phyloP scores from a whole-genome alignment of 1,140 invertebrate species.

The Plutomurus gul region DNA sequence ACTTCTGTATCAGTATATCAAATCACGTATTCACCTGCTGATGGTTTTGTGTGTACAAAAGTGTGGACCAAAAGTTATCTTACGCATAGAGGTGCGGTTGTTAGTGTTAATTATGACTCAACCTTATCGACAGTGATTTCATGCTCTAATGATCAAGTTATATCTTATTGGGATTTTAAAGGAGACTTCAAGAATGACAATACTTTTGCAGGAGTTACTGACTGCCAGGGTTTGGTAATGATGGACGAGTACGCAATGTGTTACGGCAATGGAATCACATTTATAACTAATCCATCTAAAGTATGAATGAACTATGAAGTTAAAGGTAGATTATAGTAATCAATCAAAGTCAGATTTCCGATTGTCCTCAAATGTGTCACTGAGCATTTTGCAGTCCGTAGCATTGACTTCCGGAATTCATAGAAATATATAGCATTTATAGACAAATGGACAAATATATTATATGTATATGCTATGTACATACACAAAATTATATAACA shows the following conservation, averaged over 20 bases:
- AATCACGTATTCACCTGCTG: background rate
- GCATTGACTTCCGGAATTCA: no score
- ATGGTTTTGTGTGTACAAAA: background rate
- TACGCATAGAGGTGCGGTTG: background rate
- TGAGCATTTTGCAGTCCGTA: no score
- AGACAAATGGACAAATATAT: no score
- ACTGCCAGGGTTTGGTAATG: background rate
- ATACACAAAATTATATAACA: no score
- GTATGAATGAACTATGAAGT: no score
- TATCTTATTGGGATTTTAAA: background rate
- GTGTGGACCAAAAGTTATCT: background rate
- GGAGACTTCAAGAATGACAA: background rate
- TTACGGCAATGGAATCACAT: conserved; percentile 22
- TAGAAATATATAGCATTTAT: no score
- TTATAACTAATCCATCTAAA: background rate
- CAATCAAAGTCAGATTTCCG: no score
- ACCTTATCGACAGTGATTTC: background rate
- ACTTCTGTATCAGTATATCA: background rate
- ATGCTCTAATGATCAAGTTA: conserved; percentile 20
- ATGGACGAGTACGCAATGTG: background rate
- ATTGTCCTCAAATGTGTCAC: no score
- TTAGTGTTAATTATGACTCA: background rate
- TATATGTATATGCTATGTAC: no score
- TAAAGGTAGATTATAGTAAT: no score
- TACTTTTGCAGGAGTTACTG: background rate